phyloP scores from a whole-genome alignment of 2,888 invertebrate species.

The Watsonalla binaria region DNA sequence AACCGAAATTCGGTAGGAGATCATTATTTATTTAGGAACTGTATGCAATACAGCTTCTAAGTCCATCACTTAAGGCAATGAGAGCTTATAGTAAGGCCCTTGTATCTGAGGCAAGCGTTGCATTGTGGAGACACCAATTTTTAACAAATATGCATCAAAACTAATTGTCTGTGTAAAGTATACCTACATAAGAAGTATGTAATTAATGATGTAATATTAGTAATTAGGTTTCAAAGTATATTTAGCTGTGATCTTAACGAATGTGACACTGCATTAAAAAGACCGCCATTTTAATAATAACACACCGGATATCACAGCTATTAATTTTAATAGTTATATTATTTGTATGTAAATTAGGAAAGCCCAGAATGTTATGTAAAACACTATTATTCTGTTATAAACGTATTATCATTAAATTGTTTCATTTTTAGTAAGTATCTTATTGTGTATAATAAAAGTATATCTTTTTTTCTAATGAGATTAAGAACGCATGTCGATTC shows the following conservation, averaged over 20 bases:
- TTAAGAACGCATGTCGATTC: slow-evolving; percentile 72
- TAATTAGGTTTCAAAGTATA: slow-evolving; percentile 42
- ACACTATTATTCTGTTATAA: slow-evolving; percentile 41
- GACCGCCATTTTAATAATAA: neutral
- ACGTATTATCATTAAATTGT: slow-evolving; percentile 39
- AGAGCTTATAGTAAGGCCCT: no score
- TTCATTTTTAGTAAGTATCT: slow-evolving; percentile 42
- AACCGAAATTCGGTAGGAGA: no score
- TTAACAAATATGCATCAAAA: slow-evolving; percentile 32
- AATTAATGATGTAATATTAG: slow-evolving; percentile 42
- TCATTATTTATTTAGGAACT: no score
- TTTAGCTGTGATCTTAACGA: slow-evolving; percentile 25
- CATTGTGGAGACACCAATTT: neutral
- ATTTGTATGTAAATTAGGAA: slow-evolving; percentile 47
- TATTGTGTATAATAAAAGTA: slow-evolving; percentile 52
- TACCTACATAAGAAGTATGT: slow-evolving; percentile 36
- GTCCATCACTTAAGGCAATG: no score
- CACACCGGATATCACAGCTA: neutral
- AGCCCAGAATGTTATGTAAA: slow-evolving; percentile 43
- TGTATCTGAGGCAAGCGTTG: no score
- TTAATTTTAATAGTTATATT: slow-evolving; percentile 24
- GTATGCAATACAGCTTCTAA: no score
- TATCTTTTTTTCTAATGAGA: slow-evolving; percentile 62
- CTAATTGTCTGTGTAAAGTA: slow-evolving; percentile 56
- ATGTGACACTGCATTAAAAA: neutral